A percentile compares a stretch with the other conserved stretches of the same genome.
phyloP scores from a whole-genome alignment of 2,113 vertebrate species.

The human region DNA sequence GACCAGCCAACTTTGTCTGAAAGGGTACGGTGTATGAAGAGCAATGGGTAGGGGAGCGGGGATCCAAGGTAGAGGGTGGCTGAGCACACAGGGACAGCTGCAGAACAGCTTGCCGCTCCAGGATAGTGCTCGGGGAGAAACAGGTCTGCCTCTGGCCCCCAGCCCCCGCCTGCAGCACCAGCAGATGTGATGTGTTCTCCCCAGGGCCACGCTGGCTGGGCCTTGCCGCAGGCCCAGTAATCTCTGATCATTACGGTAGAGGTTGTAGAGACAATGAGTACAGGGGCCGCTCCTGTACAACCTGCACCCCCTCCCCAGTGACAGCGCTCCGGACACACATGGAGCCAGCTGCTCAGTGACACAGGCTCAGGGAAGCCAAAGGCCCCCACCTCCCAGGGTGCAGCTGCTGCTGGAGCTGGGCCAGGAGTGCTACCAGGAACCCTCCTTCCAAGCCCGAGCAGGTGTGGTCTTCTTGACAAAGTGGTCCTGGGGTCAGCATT shows the following conservation, averaged over 20 bases:
- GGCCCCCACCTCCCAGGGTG: not conserved
- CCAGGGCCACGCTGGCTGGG: not conserved
- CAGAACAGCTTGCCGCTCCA: not conserved
- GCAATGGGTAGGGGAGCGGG: not conserved
- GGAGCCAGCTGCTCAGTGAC: not conserved
- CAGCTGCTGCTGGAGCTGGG: no score
- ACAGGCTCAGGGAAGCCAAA: not conserved
- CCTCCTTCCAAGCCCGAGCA: not conserved
- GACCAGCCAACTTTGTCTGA: no score
- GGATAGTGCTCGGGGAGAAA: not conserved
- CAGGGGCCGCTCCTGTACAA: not conserved
- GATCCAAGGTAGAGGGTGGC: not conserved
- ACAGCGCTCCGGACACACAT: not conserved
- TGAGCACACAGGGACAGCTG: not conserved
- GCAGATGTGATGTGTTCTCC: not conserved
- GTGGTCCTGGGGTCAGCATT: accelerated
- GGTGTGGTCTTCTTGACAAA: not conserved
- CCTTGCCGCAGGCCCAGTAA: no score
- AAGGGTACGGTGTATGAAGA: not conserved
- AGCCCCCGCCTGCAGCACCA: not conserved
- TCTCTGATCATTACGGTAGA: no score
- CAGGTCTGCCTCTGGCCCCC: not conserved
- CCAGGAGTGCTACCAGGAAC: not conserved
- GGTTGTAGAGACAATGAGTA: accelerated
- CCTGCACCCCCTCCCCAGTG: not conserved